A percentile compares a stretch with the other conserved stretches of the same genome.
These are phyloP conservation scores for Atherinosoma microstoma DNA, from an alignment of 2,797 vertebrate genomes.

Conservation along the genomic window DNA sequence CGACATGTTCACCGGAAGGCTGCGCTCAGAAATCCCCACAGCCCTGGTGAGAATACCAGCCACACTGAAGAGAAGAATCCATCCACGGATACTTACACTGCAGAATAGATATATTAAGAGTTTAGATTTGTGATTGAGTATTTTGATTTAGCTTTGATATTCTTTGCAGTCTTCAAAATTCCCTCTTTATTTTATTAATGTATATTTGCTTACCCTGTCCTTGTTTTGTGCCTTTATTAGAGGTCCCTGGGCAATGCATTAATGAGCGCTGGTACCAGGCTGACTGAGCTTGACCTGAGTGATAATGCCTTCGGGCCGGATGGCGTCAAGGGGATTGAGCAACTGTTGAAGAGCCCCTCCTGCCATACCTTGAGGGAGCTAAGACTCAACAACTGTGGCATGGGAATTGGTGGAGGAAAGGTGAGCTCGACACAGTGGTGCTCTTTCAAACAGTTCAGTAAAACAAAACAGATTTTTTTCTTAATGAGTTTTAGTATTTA, in stretches of 20 bases:
- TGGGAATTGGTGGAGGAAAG: conserved; percentile 96
- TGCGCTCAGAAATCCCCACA: conserved; percentile 94
- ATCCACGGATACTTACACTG: not conserved
- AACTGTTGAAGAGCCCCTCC: conserved; percentile 88
- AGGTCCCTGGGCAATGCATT: conserved; percentile 89
- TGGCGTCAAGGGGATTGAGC: conserved; percentile 92
- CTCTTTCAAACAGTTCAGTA: not conserved
- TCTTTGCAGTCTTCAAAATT: not conserved
- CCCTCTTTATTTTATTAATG: not conserved
- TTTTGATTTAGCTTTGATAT: not conserved
- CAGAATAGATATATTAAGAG: not conserved
- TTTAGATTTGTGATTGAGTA: not conserved
- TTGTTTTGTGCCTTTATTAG: conserved; percentile 67
- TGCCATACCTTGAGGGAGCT: conserved; percentile 92
- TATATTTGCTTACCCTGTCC: not conserved
- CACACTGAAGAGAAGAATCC: not conserved
- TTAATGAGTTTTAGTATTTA: not conserved
- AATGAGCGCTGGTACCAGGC: conserved; percentile 89
- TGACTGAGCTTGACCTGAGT: conserved; percentile 93
- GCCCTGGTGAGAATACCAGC: conserved; percentile 86
- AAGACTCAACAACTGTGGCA: conserved; percentile 96
- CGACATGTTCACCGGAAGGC: conserved; percentile 96
- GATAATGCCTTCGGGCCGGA: conserved; percentile 98
- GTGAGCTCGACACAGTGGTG: conserved; percentile 67
- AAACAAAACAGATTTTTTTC: not conserved